These are phyloP conservation scores for Stichodactyla helianthus DNA, from an alignment of 64 coral and sea anemone genomes.

Conservation along the genomic window DNA sequence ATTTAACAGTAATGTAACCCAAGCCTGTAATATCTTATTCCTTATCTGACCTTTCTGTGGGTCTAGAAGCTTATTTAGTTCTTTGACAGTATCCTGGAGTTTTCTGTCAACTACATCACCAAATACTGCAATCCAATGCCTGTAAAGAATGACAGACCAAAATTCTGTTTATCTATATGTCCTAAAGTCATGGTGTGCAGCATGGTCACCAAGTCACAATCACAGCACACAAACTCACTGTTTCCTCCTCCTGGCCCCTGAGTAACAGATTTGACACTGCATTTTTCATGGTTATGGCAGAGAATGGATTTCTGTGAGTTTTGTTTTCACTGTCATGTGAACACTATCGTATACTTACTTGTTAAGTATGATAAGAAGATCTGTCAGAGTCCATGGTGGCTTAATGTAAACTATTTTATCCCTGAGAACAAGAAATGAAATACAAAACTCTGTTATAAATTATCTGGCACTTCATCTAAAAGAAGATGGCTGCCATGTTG, in stretches of 20 bases:
- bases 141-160: neutral
- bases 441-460: neutral
- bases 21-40: too few relatives aligned
- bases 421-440: constrained; percentile 27
- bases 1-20: neutral
- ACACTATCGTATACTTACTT: constrained; percentile 21
- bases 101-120: constrained; percentile 68
- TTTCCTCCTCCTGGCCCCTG: too few relatives aligned
- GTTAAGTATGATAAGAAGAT: constrained; percentile 57
- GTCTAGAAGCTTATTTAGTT: constrained; percentile 39
- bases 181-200: neutral
- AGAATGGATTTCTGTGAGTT: too few relatives aligned
- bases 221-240: too few relatives aligned
- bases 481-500: too few relatives aligned
- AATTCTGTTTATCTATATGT: neutral
- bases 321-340: too few relatives aligned
- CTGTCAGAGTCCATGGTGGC: constrained; percentile 70
- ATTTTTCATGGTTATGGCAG: too few relatives aligned
- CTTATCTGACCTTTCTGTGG: constrained; percentile 18
- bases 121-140: constrained; percentile 85
- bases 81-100: constrained; percentile 45
- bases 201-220: too few relatives aligned
- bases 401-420: constrained; percentile 59
- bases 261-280: too few relatives aligned
- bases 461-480: too few relatives aligned